A percentile compares a stretch with the other conserved stretches of the same genome.
phyloP scores from a whole-genome alignment of 2,888 invertebrate genomes.

The Synergus laeviventris region DNA sequence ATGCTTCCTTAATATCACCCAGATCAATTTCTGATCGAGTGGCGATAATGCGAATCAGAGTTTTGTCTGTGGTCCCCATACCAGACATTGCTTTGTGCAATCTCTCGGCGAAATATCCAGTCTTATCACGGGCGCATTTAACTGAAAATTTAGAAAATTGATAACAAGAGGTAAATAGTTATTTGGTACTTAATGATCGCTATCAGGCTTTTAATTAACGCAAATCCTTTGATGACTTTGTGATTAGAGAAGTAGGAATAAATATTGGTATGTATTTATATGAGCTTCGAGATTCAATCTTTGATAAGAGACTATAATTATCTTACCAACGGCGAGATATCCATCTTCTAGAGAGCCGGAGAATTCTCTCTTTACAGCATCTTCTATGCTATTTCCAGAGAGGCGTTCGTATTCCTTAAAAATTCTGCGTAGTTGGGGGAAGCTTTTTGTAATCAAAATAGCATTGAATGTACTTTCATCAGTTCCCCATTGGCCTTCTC shows the following conservation, averaged over 20 bases:
- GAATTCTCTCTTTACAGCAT: constrained; percentile 89
- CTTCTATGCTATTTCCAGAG: constrained; percentile 87
- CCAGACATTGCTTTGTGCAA: constrained; percentile 93
- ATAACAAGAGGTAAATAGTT: neutral
- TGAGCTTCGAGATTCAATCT: too few relatives aligned
- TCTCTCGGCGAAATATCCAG: constrained; percentile 90
- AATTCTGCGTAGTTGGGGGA: constrained; percentile 80
- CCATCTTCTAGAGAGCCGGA: constrained; percentile 87
- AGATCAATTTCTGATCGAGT: constrained; percentile 91
- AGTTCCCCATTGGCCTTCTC: constrained; percentile 85
- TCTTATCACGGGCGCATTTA: constrained; percentile 87
- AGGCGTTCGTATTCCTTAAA: constrained; percentile 86
- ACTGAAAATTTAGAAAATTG: constrained; percentile 75
- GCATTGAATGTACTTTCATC: constrained; percentile 93
- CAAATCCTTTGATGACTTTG: neutral
- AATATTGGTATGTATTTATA: too few relatives aligned
- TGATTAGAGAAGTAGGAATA: neutral
- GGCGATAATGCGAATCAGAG: constrained; percentile 90
- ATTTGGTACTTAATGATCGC: neutral
- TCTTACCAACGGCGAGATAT: constrained; percentile 84
- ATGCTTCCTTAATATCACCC: constrained; percentile 89
- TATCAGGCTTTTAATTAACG: neutral
- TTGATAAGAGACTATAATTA: neutral
- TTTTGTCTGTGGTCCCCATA: constrained; percentile 91
- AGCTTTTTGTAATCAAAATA: constrained; percentile 88